Percentiles rank a stretch among this genome's conserved stretches.
Conservation (phyloP, 1,140 invertebrate species). For the Drosophila nigrodunni region DNA sequence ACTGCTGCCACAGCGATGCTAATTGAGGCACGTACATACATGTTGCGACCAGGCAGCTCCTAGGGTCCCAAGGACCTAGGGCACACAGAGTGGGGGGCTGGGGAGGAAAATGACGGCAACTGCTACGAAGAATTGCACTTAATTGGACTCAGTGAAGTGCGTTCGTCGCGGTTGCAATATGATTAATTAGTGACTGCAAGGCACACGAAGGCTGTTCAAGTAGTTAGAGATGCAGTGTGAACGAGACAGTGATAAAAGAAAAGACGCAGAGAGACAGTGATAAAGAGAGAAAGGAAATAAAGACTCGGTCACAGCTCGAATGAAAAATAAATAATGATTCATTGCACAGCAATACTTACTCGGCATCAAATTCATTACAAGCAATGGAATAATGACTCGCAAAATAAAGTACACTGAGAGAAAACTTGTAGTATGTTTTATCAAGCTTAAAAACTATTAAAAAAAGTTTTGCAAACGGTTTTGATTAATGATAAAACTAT, state of each 20-base stretch:
- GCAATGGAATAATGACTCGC: constrained; percentile 7
- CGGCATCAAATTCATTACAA: neutral
- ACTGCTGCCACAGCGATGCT: constrained; percentile 57
- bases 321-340: constrained; percentile 2
- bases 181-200: constrained; percentile 67
- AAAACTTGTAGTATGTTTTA: too few relatives aligned
- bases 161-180: constrained; percentile 53
- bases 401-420: neutral
- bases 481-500: too few relatives aligned
- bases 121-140: constrained; percentile 69
- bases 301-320: neutral
- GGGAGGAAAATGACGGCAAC: neutral
- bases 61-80: neutral
- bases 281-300: neutral
- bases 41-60: too few relatives aligned
- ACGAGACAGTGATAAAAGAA: neutral
- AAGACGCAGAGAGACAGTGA: neutral
- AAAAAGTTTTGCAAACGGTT: too few relatives aligned
- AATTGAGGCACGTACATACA: constrained; percentile 71
- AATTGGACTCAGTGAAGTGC: constrained; percentile 61
- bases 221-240: neutral
- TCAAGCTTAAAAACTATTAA: too few relatives aligned
- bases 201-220: constrained; percentile 1
- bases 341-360: neutral
- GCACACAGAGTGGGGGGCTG: constrained; percentile 42